Conservation (phyloP, 2,797 vertebrate genomes). For the Pipistrellus nathusii region DNA sequence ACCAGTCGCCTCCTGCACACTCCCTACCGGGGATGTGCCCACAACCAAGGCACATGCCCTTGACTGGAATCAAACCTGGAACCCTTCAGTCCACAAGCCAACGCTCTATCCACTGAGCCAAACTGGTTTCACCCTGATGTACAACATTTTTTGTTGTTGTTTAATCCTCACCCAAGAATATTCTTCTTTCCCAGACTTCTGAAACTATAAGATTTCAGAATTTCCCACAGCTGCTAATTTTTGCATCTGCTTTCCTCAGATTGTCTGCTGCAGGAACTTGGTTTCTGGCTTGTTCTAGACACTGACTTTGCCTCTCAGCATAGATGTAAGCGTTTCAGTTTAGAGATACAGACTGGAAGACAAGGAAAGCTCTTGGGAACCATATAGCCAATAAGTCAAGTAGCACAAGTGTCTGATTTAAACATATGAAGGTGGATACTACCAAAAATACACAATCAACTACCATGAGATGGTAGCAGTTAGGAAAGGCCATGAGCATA, state of each 20-base stretch:
- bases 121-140: no score
- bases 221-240: not conserved
- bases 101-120: no score
- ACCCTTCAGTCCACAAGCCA: no score
- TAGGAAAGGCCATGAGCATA: not conserved
- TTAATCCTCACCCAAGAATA: no score
- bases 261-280: not conserved
- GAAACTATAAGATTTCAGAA: not conserved
- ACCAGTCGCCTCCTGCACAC: no score
- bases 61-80: no score
- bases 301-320: not conserved
- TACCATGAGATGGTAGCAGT: not conserved
- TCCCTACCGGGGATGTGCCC: no score
- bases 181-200: not conserved
- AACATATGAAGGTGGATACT: not conserved
- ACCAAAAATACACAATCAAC: slow-evolving; percentile 23
- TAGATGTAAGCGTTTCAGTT: not conserved
- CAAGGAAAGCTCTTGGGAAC: not conserved
- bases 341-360: not conserved
- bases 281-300: not conserved
- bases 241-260: not conserved
- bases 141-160: no score
- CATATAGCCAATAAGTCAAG: not conserved
- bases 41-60: no score
- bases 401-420: not conserved